These are phyloP conservation scores for Aporophyla nigra DNA, from an alignment of 2,888 invertebrate species.

Conservation along the genomic window DNA sequence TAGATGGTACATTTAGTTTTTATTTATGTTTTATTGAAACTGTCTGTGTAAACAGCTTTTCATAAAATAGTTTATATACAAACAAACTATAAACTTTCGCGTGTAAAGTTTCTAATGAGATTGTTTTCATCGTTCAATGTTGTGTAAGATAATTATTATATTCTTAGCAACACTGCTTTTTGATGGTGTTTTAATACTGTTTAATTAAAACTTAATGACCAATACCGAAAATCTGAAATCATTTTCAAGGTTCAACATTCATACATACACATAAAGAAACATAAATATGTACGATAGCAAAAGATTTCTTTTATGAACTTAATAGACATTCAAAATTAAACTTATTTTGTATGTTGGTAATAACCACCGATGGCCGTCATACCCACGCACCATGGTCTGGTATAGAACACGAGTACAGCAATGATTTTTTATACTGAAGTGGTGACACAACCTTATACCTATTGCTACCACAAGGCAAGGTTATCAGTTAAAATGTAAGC, in stretches of 20 bases:
- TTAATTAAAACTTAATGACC: not conserved
- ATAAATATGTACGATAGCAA: not conserved
- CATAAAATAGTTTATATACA: not conserved
- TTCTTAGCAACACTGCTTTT: not conserved
- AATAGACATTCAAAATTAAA: too few relatives aligned
- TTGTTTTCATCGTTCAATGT: not conserved
- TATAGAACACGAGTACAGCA: too few relatives aligned
- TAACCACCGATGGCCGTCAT: too few relatives aligned
- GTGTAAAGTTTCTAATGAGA: not conserved
- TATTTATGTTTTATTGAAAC: not conserved
- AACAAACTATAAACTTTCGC: not conserved
- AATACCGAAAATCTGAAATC: not conserved
- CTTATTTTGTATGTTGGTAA: too few relatives aligned
- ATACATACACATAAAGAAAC: not conserved
- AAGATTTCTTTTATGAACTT: not conserved
- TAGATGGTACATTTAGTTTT: not conserved
- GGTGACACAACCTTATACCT: too few relatives aligned
- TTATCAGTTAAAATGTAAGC: not conserved
- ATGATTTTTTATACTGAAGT: too few relatives aligned
- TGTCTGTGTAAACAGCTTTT: not conserved
- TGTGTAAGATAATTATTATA: not conserved
- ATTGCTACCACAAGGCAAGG: not conserved
- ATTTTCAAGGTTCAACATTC: too few relatives aligned
- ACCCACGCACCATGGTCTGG: too few relatives aligned
- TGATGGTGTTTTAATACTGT: too few relatives aligned